Percentiles rank a stretch among this genome's conserved stretches.
Evolutionary conservation across 2,113 vertebrate species (phyloP).

Genomic region (Trogon melanurus): DNA sequence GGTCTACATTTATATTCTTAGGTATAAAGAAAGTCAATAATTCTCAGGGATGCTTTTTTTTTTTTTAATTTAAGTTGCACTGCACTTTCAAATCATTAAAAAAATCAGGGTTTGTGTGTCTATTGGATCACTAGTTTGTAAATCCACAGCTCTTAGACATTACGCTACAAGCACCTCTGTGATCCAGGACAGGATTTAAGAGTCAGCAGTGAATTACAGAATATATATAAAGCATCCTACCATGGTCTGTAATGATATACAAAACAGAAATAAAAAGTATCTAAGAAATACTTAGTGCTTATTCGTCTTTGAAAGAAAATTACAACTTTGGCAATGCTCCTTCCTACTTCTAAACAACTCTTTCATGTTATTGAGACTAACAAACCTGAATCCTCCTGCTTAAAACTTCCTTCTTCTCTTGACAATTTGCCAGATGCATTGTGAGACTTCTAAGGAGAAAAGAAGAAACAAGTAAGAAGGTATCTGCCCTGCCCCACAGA

Average conservation of each 20-base stretch:
- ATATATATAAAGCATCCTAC: background rate
- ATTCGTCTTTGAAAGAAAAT: background rate
- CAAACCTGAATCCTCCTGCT: slow-evolving; percentile 55
- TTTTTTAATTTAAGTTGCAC: background rate
- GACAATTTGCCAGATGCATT: accelerated
- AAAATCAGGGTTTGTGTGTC: background rate
- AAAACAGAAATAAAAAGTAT: background rate
- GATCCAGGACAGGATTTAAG: background rate
- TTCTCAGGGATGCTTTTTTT: background rate
- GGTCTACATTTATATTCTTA: background rate
- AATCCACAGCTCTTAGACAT: background rate
- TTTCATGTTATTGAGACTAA: accelerated
- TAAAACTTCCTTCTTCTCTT: background rate
- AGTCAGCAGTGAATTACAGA: background rate
- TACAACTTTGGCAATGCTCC: accelerated
- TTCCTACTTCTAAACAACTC: background rate
- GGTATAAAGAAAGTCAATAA: background rate
- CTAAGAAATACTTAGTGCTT: background rate
- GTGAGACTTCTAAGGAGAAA: background rate
- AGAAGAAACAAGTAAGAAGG: background rate
- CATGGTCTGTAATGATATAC: accelerated
- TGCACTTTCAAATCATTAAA: background rate
- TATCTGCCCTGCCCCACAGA: too few relatives aligned
- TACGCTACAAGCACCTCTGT: background rate
- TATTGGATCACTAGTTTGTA: background rate